Evolutionary conservation across 2,797 vertebrate species (phyloP).

Genomic region (Pipistrellus pipistrellus): DNA sequence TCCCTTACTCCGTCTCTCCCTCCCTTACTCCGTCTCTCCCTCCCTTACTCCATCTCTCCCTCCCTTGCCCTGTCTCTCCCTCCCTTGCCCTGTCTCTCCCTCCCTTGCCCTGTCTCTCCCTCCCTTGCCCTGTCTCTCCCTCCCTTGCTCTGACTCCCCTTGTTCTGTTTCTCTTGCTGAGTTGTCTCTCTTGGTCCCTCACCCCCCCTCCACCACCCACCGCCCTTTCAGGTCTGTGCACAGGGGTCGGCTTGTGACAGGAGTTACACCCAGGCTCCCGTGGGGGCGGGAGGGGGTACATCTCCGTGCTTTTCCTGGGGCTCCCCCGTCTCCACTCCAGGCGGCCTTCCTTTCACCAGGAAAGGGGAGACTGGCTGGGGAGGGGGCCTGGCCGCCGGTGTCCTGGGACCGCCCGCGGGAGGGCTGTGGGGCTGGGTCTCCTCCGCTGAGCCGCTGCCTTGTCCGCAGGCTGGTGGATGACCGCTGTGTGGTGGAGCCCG

Average conservation of each 20-base stretch:
- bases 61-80: neutral
- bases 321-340: neutral
- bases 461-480: slow-evolving; percentile 96
- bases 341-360: neutral
- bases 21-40: too few species aligned
- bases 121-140: neutral
- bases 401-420: neutral
- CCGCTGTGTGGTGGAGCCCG: slow-evolving; percentile 97
- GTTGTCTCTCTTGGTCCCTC: neutral
- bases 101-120: too few species aligned
- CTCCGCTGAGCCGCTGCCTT: slow-evolving; percentile 23
- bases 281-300: neutral
- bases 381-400: neutral
- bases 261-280: neutral
- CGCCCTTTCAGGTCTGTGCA: neutral
- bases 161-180: neutral
- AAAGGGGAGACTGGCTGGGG: neutral
- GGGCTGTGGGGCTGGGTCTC: neutral
- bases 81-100: too few species aligned
- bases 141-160: neutral
- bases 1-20: too few species aligned
- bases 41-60: neutral
- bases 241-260: neutral
- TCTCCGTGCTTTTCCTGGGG: neutral
- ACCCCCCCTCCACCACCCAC: neutral